A percentile compares a stretch with the other conserved stretches of the same genome.
phyloP scores from a whole-genome alignment of 1,140 invertebrate species.

The Drosophila parvula region DNA sequence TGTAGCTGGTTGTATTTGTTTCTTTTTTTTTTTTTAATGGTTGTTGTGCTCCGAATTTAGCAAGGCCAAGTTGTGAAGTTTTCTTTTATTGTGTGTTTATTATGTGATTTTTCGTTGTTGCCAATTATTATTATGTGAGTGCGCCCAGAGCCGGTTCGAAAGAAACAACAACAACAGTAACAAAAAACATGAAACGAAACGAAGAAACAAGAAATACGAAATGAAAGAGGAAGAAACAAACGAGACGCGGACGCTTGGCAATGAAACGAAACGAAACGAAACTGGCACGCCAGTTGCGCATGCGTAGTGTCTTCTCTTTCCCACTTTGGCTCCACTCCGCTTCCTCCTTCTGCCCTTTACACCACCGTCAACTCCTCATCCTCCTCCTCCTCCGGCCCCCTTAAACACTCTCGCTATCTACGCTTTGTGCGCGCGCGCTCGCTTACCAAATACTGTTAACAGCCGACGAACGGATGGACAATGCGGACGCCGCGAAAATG shows the following conservation, averaged over 20 bases:
- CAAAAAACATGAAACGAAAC: constrained; percentile 37
- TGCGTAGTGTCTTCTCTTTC: constrained; percentile 36
- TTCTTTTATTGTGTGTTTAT: constrained; percentile 81
- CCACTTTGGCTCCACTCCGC: constrained; percentile 17
- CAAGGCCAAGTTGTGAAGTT: constrained; percentile 80
- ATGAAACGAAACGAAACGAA: constrained; percentile 63
- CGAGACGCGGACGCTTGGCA: constrained; percentile 58
- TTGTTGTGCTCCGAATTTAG: constrained; percentile 79
- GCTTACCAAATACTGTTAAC: constrained; percentile 74
- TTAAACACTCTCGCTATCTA: constrained; percentile 49
- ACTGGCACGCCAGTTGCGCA: constrained; percentile 72
- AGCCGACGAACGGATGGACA: constrained; percentile 60
- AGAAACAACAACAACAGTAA: constrained; percentile 46
- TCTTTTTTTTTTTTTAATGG: constrained; percentile 62
- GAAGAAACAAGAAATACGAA: constrained; percentile 26
- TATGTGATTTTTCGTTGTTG: constrained; percentile 79
- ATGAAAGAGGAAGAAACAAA: constrained; percentile 31
- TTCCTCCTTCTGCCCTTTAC: background rate
- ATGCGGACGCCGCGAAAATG: constrained; percentile 81
- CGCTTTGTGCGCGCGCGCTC: constrained; percentile 35
- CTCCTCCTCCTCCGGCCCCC: background rate
- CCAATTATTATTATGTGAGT: constrained; percentile 71
- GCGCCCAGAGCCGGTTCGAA: constrained; percentile 66
- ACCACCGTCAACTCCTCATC: background rate
- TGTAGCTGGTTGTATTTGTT: constrained; percentile 14